Percentiles rank a stretch among this genome's conserved stretches.
Evolutionary conservation across 2,797 vertebrate species (phyloP).

Genomic region (Acanthurus leucopareius): DNA sequence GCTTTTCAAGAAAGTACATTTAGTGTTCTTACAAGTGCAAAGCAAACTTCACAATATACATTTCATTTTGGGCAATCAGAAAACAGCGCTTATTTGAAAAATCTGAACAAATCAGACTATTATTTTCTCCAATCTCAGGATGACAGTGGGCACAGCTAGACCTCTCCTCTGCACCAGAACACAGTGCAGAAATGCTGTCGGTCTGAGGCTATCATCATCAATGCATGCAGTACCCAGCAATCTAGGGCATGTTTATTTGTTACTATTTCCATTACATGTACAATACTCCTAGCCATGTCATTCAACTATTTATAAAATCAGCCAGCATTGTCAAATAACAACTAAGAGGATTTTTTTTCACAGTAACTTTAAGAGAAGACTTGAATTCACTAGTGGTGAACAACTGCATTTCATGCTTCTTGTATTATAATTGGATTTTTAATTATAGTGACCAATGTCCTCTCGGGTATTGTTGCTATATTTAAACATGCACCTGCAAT

Average conservation of each 20-base stretch:
- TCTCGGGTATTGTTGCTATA: not conserved
- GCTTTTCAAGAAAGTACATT: conserved; percentile 1
- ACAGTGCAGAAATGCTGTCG: not conserved
- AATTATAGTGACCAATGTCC: not conserved
- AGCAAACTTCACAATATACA: not conserved
- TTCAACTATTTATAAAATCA: not conserved
- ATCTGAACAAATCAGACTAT: not conserved
- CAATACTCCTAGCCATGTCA: not conserved
- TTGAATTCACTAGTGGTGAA: not conserved
- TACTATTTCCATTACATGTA: not conserved
- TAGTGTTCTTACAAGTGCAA: not conserved
- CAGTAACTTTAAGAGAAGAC: not conserved
- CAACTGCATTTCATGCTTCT: conserved; percentile 10
- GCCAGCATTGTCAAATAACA: not conserved
- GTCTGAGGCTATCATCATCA: not conserved
- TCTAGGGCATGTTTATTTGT: not conserved
- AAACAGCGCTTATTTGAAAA: not conserved
- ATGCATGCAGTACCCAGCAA: not conserved
- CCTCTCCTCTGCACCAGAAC: not conserved
- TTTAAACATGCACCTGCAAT: not conserved
- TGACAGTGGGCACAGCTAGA: not conserved
- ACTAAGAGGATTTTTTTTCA: conserved; percentile 6
- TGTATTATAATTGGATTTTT: conserved; percentile 14
- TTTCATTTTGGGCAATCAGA: not conserved
- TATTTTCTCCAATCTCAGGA: not conserved